Conservation (phyloP, 2,888 invertebrate genomes). For the Drosophila emarginata region DNA sequence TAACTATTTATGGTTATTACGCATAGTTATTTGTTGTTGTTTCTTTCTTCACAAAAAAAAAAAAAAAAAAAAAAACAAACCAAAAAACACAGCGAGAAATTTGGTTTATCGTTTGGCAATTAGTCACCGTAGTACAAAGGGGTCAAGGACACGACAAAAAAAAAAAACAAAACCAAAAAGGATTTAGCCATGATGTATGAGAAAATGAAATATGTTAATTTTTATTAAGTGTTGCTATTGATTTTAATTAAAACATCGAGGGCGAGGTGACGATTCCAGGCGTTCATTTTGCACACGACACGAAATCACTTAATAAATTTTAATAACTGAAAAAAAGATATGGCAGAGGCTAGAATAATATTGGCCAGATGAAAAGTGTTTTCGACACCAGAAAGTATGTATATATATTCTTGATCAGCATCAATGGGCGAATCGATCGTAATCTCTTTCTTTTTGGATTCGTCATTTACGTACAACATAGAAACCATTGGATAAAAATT, state of each 20-base stretch:
- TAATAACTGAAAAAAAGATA: too few relatives aligned
- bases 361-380: too few relatives aligned
- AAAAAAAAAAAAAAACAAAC: neutral
- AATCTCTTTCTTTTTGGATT: too few relatives aligned
- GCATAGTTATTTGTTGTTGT: neutral
- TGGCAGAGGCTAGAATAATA: too few relatives aligned
- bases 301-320: too few relatives aligned
- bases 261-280: neutral
- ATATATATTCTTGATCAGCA: too few relatives aligned
- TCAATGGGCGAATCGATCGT: too few relatives aligned
- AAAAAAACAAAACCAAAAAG: neutral
- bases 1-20: constrained; percentile 57
- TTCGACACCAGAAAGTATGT: too few relatives aligned
- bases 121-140: neutral
- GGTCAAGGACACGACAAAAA: constrained; percentile 1
- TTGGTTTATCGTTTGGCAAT: neutral
- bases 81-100: neutral
- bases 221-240: neutral
- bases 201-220: neutral
- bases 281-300: neutral
- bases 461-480: too few relatives aligned
- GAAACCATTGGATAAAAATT: too few relatives aligned
- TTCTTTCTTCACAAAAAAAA: constrained; percentile 10
- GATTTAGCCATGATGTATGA: neutral
- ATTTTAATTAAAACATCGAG: neutral